Conservation (phyloP, 2,797 vertebrate species). For the Tinamus major region DNA sequence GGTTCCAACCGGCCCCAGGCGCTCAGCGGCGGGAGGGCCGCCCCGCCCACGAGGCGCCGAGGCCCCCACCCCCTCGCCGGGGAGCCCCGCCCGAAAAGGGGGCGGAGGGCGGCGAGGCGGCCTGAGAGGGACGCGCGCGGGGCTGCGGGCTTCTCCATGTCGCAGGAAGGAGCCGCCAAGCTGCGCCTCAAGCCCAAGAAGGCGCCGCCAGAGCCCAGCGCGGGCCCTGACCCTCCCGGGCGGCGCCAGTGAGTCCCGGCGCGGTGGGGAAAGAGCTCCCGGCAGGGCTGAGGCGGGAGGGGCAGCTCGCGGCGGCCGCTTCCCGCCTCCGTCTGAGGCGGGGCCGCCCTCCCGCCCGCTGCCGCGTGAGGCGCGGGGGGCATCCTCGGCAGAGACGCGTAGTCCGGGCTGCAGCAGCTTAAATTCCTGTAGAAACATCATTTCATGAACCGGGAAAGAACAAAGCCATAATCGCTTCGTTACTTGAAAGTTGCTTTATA, state of each 20-base stretch:
- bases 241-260: slow-evolving; percentile 24
- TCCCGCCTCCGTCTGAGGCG: no score
- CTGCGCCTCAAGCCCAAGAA: slow-evolving; percentile 30
- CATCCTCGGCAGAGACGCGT: no score
- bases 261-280: neutral
- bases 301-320: neutral
- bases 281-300: neutral
- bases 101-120: neutral
- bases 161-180: neutral
- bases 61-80: neutral
- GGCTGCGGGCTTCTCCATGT: neutral
- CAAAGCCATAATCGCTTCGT: neutral
- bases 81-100: neutral
- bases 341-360: no score
- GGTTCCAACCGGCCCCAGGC: no score
- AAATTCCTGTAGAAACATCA: no score
- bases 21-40: no score
- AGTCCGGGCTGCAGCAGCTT: no score
- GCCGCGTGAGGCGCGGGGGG: no score
- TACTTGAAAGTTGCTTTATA: neutral
- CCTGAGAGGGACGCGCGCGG: neutral
- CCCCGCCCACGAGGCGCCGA: no score
- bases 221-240: neutral
- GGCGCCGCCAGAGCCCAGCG: neutral
- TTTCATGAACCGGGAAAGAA: neutral